Percentiles rank a stretch among this genome's conserved stretches.
phyloP scores from a whole-genome alignment of 2,113 vertebrate species.

The Dinomys branickii region DNA sequence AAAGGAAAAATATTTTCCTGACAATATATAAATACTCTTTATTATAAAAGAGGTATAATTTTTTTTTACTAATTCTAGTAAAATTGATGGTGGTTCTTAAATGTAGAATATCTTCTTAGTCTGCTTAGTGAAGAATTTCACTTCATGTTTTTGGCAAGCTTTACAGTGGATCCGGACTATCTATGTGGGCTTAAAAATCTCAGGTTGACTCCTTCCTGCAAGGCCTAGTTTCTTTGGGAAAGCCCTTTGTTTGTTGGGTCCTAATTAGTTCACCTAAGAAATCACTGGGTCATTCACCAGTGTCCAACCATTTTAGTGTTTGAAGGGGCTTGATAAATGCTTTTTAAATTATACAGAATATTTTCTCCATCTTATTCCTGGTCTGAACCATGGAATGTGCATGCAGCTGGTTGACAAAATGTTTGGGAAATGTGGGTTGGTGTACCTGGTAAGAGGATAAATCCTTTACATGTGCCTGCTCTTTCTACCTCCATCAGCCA shows the following conservation, averaged over 20 bases:
- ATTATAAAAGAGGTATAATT: constrained; percentile 83
- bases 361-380: background rate
- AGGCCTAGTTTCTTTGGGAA: background rate
- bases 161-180: background rate
- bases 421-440: background rate
- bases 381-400: no score
- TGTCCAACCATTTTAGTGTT: background rate
- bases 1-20: constrained; percentile 71
- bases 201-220: background rate
- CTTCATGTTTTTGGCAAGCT: background rate
- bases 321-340: constrained; percentile 13
- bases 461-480: background rate
- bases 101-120: constrained; percentile 37
- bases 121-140: constrained; percentile 26
- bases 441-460: background rate
- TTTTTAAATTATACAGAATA: background rate
- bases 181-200: constrained; percentile 36
- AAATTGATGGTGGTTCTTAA: constrained; percentile 76
- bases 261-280: background rate
- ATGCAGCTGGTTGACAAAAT: no score
- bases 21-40: constrained; percentile 75
- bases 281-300: background rate
- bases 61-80: constrained; percentile 83
- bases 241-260: background rate
- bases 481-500: background rate